Conservation (phyloP, 2,888 invertebrate species). For the Halocaridina rubra region DNA sequence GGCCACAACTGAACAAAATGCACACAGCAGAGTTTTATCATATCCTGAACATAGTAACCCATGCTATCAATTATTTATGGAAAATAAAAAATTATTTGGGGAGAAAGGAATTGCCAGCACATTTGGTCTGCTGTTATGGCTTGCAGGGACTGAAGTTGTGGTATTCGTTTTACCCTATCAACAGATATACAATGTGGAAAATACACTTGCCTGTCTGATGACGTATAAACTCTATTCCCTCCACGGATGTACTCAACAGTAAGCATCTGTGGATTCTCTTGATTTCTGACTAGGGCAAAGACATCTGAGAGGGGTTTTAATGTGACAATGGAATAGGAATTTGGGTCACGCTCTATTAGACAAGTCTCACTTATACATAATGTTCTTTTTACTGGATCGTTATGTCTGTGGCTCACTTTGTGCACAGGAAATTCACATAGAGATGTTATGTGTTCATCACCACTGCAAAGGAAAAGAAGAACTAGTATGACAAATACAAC, state of each 20-base stretch:
- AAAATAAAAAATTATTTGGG: too few relatives aligned
- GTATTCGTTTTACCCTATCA: too few relatives aligned
- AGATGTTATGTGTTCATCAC: slow-evolving; percentile 95
- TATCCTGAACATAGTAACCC: too few relatives aligned
- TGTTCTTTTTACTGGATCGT: slow-evolving; percentile 86
- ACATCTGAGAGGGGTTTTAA: slow-evolving; percentile 77
- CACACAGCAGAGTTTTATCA: too few relatives aligned
- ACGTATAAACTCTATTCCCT: slow-evolving; percentile 81
- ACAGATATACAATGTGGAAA: too few relatives aligned
- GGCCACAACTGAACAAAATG: too few relatives aligned
- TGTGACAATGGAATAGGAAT: slow-evolving; percentile 94
- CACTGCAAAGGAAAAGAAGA: slow-evolving; percentile 73
- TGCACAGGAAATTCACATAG: slow-evolving; percentile 96
- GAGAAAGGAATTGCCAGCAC: too few relatives aligned
- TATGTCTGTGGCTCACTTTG: slow-evolving; percentile 82
- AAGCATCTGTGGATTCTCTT: slow-evolving; percentile 92
- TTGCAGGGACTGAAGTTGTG: too few relatives aligned
- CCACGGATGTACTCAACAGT: slow-evolving; percentile 94
- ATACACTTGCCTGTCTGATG: slow-evolving; percentile 51
- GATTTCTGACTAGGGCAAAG: slow-evolving; percentile 89
- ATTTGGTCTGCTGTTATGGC: too few relatives aligned
- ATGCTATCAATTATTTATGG: too few relatives aligned
- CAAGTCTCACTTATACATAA: slow-evolving; percentile 96
- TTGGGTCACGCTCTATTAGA: slow-evolving; percentile 94
- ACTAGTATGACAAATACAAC: too few relatives aligned